Conservation (phyloP, 2,888 invertebrate genomes). For the Lepetodrilus schrolli region DNA sequence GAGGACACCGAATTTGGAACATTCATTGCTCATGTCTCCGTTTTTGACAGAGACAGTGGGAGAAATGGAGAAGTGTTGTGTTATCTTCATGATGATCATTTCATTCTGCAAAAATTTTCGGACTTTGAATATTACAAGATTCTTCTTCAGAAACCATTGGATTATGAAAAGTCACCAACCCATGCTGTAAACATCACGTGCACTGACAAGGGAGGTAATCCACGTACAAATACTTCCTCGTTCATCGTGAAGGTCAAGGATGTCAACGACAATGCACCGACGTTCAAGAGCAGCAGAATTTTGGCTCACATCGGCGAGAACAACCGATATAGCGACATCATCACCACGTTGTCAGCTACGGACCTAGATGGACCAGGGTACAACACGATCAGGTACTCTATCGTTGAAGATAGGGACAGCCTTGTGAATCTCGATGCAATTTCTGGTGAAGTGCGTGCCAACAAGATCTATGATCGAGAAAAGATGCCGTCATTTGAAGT, state of each 20-base stretch:
- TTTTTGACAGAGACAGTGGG: constrained; percentile 75
- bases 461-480: constrained; percentile 55
- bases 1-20: constrained; percentile 88
- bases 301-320: constrained; percentile 41
- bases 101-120: constrained; percentile 53
- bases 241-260: constrained; percentile 45
- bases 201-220: constrained; percentile 45
- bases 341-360: constrained; percentile 46
- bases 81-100: constrained; percentile 52
- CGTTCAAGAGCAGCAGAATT: constrained; percentile 40
- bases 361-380: constrained; percentile 53
- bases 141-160: constrained; percentile 39
- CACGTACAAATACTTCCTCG: constrained; percentile 38
- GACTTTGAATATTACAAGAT: constrained; percentile 46
- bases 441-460: constrained; percentile 50
- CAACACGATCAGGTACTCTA: constrained; percentile 46
- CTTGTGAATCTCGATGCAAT: constrained; percentile 46
- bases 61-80: constrained; percentile 64
- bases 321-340: constrained; percentile 40
- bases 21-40: constrained; percentile 94
- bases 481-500: constrained; percentile 86
- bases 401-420: constrained; percentile 35
- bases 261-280: constrained; percentile 50
- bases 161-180: constrained; percentile 43
- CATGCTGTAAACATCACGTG: constrained; percentile 49